Evolutionary conservation across 1,140 invertebrate genomes (phyloP), one percentile per base, ranked within the genome.

Genomic region (Cylas formicarius): DNA sequence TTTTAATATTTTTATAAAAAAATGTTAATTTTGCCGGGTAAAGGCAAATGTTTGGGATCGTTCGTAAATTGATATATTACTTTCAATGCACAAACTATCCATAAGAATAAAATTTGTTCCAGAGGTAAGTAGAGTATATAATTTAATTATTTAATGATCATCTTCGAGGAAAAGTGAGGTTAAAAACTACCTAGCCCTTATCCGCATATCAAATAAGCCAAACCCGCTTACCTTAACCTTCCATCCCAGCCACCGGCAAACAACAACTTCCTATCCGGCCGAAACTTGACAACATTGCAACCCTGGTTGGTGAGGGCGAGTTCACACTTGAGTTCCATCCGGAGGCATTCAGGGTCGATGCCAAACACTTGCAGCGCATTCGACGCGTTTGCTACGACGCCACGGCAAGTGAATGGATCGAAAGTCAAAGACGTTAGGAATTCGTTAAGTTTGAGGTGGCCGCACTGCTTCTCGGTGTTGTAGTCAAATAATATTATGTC

Each of bases 161-260:
- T n/a, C n/a, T n/a, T n/a, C n/a, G n/a, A n/a, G n/a, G n/a, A n/a
- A n/a, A n/a, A n/a, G n/a, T n/a, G n/a, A n/a, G n/a, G n/a, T n/a
- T n/a, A n/a, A n/a, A n/a, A n/a, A n/a, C n/a, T n/a, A n/a, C n/a
- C n/a, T n/a, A n/a, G n/a, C n/a, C n/a, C n/a, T n/a, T n/a, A 31
- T 6, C 13, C 5, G 4, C 18, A 31, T 31, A 11, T 31, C 6
- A 5, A 31, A 5, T 5, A 31, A 31, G 1, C 16, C 6, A 24
- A 24, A 38, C 21, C 32, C 10, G 11, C 43, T 18, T 46, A 46
- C 45, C 46, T 35, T 16, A 89, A 70, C 33, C 76, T 73, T 3
- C 78, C 77, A 60, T 90, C 86, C 81, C 82, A 87, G 14, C 84
- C 80, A 22, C 78, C 86, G 16, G 74, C 71, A 14, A 78, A 76